Evolutionary conservation across 35 echinoderm and acorn worm species (phyloP), one percentile per base, ranked within the genome.

Genomic region (Ophioderma brevispina): DNA sequence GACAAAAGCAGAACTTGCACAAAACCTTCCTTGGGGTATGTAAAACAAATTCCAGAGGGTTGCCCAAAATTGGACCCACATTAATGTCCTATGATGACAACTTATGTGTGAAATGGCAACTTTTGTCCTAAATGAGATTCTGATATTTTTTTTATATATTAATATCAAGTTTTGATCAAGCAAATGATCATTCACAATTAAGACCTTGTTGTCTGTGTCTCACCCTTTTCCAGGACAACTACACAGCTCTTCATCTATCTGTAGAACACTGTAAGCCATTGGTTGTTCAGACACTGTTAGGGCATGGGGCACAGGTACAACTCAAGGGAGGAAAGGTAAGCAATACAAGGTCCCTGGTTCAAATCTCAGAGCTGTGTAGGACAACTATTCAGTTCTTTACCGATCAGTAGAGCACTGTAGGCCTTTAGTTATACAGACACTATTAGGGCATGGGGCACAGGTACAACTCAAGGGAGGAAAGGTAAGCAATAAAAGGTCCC

Each of bases 201-300:
- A 31, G 35, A 17, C 76, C 40, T 50, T 80, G 42, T 31, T 43
- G 33, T 31, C 33, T 55, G 15, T 87, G 11, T 78, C 52, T n/a
- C n/a, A n/a, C n/a, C n/a, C n/a, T n/a, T 17, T 80, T 38, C 35
- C 70, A 98, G 96, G 96, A 98, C 70, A 98, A 95, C 87, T 98
- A 98, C 85, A 95, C 93, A 92, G 96, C 93, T 40, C 85, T 98
- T 28, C 96, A 98, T 81, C 90, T 98, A 76, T 90, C 96, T 75
- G 96, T 98, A 0, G 93, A 98, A 78, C 91, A 98, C 76, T 98
- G 96, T 63, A 98, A 98, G 77, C 96, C 96, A 37, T 40, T 98
- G 55, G 96, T 98, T 5, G 96, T 98, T 37, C 96, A 98, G 64
- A 95, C 93, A 5, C 41, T 98, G 36, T 76, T 98, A 55, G 96